phyloP scores from a whole-genome alignment of 2,797 vertebrate genomes.

The Sebastiscus tertius region DNA sequence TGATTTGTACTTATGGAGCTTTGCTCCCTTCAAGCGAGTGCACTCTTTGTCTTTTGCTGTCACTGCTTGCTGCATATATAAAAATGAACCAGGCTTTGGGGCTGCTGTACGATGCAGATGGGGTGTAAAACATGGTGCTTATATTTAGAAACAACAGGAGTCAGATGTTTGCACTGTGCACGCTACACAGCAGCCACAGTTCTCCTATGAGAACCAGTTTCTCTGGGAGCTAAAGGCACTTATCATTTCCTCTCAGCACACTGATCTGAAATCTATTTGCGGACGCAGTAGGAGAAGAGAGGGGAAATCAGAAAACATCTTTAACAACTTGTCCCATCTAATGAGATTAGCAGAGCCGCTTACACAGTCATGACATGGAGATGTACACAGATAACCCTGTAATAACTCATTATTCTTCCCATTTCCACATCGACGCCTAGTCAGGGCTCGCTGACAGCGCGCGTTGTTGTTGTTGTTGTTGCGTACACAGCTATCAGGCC shows the following conservation, averaged over 20 bases:
- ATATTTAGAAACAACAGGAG: conserved; percentile 71
- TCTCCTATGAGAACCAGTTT: conserved; percentile 51
- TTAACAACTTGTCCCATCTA: conserved; percentile 83
- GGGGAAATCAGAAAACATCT: conserved; percentile 81
- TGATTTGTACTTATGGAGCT: conserved; percentile 64
- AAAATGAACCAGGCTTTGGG: conserved; percentile 45
- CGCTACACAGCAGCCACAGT: conserved; percentile 39
- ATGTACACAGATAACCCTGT: conserved; percentile 82
- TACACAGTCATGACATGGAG: conserved; percentile 79
- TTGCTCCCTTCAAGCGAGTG: conserved; percentile 43
- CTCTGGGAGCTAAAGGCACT: conserved; percentile 61
- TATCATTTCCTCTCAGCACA: conserved; percentile 69
- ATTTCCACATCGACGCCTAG: conserved; percentile 66
- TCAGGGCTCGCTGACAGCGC: conserved; percentile 62
- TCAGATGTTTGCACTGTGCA: conserved; percentile 48
- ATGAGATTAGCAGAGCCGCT: conserved; percentile 83
- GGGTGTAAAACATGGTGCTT: conserved; percentile 43
- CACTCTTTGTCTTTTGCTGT: conserved; percentile 47
- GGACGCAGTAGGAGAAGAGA: conserved; percentile 69
- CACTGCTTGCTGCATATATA: conserved; percentile 44
- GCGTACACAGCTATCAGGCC: conserved; percentile 60
- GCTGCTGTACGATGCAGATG: conserved; percentile 47
- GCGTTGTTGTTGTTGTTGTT: conserved; percentile 60
- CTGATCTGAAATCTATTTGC: conserved; percentile 80
- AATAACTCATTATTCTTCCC: conserved; percentile 82